phyloP scores from a whole-genome alignment of 2,797 vertebrate genomes.

The Notamacropus eugenii region DNA sequence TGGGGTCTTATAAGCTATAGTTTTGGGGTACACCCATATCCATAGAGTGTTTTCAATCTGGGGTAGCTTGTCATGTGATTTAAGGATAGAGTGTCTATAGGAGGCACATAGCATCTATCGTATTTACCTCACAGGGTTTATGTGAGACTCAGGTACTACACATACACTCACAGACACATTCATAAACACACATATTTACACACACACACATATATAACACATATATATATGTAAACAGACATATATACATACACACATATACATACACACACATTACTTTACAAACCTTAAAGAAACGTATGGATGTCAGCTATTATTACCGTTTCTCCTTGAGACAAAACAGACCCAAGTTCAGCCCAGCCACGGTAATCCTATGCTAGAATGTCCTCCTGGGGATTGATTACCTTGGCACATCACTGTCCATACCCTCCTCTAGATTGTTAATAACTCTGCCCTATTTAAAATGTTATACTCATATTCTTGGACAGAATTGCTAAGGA shows the following conservation, averaged over 20 bases:
- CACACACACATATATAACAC: too few relatives aligned
- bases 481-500: neutral
- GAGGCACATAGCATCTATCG: too few relatives aligned
- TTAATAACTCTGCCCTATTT: neutral
- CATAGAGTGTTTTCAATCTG: neutral
- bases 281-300: neutral
- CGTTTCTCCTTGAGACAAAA: neutral
- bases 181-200: too few relatives aligned
- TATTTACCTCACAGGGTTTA: too few relatives aligned
- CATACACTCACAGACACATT: too few relatives aligned
- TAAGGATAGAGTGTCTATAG: neutral
- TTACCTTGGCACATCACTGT: neutral
- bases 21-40: neutral
- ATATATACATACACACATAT: too few relatives aligned
- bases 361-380: neutral
- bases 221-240: too few relatives aligned
- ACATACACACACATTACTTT: neutral
- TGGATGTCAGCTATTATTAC: neutral
- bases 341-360: neutral
- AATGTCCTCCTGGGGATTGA: neutral
- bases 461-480: neutral
- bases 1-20: neutral
- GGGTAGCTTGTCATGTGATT: neutral
- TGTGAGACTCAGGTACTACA: too few relatives aligned
- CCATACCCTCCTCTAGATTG: neutral